Evolutionary conservation across 2,113 vertebrate species (phyloP), one percentile per base, ranked within the genome.

Genomic region (Terrapene triunguis): DNA sequence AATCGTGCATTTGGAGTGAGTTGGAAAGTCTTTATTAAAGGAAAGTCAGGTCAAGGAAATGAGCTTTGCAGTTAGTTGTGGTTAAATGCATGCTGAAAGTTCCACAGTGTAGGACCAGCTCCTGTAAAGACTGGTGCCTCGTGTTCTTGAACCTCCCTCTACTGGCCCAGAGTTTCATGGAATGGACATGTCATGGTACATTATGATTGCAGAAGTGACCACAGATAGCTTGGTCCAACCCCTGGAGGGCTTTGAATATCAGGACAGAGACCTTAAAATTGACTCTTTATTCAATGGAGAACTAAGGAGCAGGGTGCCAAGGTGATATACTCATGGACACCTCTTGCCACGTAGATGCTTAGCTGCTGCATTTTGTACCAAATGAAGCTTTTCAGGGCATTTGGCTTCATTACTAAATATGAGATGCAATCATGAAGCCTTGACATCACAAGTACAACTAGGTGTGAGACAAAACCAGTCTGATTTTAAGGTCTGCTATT

Each of bases 201-300:
- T 96, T 95, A 51, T n/a, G n/a, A 0, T 11, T 85, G 88, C 69
- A 92, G 93, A 92, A 87, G 92, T 96, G 94, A 85, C 91, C 89
- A 81, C 83, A 79, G 50, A 83, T 87, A 93, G 95, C 72, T 80
- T 84, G 89, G 95, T 57, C 87, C 79, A 93, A 50, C 38, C 3
- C 5, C 38, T 44, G 42, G 12, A 29, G 74, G 74, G 2, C 74
- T 78, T 47, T 78, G 24, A 78, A 27, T 44, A 78, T 78, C 25
- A 78, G 38, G 38, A 44, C n/a, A 74, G 42, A 78, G 38, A 47
- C 74, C 25, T 27, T 78, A 13, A 96, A 93, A 95, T 80, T 80
- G 87, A 76, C 27, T 81, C 24, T 62, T 91, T 92, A 79, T 95
- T 85, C 89, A 57, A 88, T 54, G 27, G 29, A 95, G 32, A 78